Percentiles rank a stretch among this genome's conserved stretches.
Evolutionary conservation across 2,888 invertebrate species (phyloP).

Genomic region (Drosophila koepferae): DNA sequence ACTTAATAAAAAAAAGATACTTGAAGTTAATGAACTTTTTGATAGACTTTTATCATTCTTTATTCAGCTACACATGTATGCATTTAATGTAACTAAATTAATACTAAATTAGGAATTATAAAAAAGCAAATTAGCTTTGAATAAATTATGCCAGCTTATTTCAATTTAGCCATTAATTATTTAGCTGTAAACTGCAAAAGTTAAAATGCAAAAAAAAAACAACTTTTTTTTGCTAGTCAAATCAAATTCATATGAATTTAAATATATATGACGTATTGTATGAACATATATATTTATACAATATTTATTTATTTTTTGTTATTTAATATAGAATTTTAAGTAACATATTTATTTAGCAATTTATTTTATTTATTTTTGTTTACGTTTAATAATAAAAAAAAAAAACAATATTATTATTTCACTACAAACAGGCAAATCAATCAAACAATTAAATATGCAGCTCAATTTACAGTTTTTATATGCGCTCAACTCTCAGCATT

Average conservation of each 20-base stretch:
- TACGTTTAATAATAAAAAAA: background rate
- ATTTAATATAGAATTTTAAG: background rate
- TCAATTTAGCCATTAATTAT: slow-evolving; percentile 1
- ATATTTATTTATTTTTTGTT: background rate
- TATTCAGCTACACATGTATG: too few species aligned
- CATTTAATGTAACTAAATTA: background rate
- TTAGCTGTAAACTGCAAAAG: background rate
- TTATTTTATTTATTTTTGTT: background rate
- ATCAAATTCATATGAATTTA: too few species aligned
- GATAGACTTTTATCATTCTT: too few species aligned
- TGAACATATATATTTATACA: background rate
- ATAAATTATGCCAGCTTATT: background rate
- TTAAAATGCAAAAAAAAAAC: background rate
- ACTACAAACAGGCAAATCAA: slow-evolving; percentile 34
- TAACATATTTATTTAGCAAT: background rate
- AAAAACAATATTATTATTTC: slow-evolving; percentile 7
- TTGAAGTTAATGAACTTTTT: too few species aligned
- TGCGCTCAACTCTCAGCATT: background rate
- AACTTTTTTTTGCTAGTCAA: too few species aligned
- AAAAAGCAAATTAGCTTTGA: background rate
- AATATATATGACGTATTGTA: background rate
- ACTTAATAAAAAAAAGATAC: too few species aligned
- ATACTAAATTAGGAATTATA: too few species aligned
- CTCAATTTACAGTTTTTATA: slow-evolving; percentile 21
- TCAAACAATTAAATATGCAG: slow-evolving; percentile 29